Percentiles rank a stretch among this genome's conserved stretches.
These are phyloP conservation scores for Dicrostonyx torquatus DNA, from an alignment of 2,797 vertebrate genomes.

Conservation along the genomic window DNA sequence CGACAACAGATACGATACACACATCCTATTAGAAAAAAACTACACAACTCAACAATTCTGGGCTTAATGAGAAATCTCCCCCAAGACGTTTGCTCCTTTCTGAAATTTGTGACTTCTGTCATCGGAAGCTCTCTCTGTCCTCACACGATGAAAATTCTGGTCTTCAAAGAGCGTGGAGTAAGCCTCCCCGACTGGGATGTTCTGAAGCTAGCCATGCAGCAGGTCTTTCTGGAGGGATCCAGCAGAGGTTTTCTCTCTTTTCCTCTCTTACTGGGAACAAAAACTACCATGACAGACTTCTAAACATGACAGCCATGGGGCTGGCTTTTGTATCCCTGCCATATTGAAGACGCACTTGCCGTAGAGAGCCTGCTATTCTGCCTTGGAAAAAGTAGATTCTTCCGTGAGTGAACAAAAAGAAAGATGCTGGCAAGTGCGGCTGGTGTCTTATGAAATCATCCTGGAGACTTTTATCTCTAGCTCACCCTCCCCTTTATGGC, in stretches of 20 bases:
- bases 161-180: background rate
- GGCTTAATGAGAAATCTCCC: background rate
- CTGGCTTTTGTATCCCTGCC: slow-evolving; percentile 24
- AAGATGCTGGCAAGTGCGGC: background rate
- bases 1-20: fast-evolving
- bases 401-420: background rate
- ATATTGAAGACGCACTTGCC: background rate
- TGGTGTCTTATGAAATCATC: background rate
- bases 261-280: background rate
- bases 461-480: background rate
- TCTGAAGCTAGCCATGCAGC: background rate
- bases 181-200: background rate
- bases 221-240: slow-evolving; percentile 5
- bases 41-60: background rate
- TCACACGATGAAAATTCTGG: background rate
- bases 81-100: background rate
- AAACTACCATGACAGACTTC: background rate
- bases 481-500: background rate
- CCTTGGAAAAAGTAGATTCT: slow-evolving; percentile 27
- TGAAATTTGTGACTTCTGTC: background rate
- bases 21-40: background rate
- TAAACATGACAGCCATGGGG: background rate
- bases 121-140: background rate
- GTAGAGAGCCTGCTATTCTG: background rate
- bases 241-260: background rate